Base-by-base conservation (phyloP, 53 echinoderm and acorn worm species). In the Astropecten irregularis region DNA sequence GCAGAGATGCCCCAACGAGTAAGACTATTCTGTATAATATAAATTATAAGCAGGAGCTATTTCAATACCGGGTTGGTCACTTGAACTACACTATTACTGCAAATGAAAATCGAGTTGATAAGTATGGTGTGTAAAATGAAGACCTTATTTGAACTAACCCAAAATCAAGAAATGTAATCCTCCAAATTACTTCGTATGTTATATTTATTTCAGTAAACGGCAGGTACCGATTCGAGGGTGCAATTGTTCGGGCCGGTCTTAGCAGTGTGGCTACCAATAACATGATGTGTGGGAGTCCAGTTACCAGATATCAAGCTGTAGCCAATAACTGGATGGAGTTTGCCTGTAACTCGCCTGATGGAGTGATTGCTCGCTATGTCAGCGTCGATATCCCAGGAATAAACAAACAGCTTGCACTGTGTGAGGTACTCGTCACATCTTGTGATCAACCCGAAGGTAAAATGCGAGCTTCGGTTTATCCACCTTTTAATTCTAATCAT, bases 271-370 rank as follows among this genome's bases (percentile, higher is more conserved):
- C 34, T 2, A 58, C 16, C 30, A 15, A 22, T 4, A 44, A 27
- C 4, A 44, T 32, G 9, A 15, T 21, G 40, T 59, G 57, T 40
- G 57, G 40, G 4, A 28, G 40, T 29, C n/a, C 56, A 22, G 56
- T 73, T 9, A 73, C 35, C 36, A 25, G n/a, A 38, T 36, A 53
- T 23, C 36, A 36, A 21, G 15, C 26, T 1, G 56, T 52, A 56
- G 73, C 73, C 9, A 64, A 64, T 37, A 34, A 64, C 64, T 40
- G 57, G 57, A 29, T 76, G 46, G 40, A 56, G 57, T 76, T 76
- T 57, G 39, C 19, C 27, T 57, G 57, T 29, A 57, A 58, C 34
- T 23, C 76, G 19, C 76, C 57, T 1, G 67, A 67, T 22, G 67
- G 67, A 9, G 56, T 73, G 33, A 54, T 36, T 9, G 73, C 73